Percentiles rank a stretch among this genome's conserved stretches.
Evolutionary conservation across 2,888 invertebrate genomes (phyloP).

Genomic region (Rhopalosiphum nymphaeae): DNA sequence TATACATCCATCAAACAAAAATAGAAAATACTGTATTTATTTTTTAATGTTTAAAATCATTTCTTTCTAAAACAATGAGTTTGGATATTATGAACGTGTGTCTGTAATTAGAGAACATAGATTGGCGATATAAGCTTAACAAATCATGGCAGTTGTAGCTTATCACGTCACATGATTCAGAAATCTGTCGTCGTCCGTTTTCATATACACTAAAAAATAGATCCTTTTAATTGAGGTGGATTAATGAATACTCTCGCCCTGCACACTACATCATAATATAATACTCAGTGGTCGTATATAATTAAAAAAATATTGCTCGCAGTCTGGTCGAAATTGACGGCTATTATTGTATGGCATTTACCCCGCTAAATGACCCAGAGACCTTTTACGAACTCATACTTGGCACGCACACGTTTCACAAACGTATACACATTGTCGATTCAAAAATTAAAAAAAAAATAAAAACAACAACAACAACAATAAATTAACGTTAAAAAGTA

Average conservation of each 20-base stretch:
- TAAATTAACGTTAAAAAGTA: conserved; percentile 16
- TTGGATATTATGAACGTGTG: too few species aligned
- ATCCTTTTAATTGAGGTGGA: conserved; percentile 21
- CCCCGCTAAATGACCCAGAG: conserved; percentile 31
- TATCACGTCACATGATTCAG: background rate
- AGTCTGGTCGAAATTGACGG: background rate
- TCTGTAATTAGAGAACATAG: background rate
- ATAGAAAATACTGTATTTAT: background rate
- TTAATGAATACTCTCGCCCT: background rate
- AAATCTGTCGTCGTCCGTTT: background rate
- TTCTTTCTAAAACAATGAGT: background rate
- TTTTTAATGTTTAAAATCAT: background rate
- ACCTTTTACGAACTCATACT: conserved; percentile 44
- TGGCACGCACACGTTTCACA: conserved; percentile 20
- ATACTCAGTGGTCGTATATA: background rate
- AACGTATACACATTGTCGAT: background rate
- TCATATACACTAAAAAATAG: background rate
- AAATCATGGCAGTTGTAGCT: background rate
- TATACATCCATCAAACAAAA: background rate
- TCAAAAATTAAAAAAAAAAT: background rate
- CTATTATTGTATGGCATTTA: conserved; percentile 32
- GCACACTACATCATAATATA: background rate
- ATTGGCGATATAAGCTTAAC: background rate
- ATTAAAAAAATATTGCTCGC: conserved; percentile 24
- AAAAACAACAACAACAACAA: background rate